phyloP scores from a whole-genome alignment of 2,888 invertebrate genomes.

The Lobophora halterata region DNA sequence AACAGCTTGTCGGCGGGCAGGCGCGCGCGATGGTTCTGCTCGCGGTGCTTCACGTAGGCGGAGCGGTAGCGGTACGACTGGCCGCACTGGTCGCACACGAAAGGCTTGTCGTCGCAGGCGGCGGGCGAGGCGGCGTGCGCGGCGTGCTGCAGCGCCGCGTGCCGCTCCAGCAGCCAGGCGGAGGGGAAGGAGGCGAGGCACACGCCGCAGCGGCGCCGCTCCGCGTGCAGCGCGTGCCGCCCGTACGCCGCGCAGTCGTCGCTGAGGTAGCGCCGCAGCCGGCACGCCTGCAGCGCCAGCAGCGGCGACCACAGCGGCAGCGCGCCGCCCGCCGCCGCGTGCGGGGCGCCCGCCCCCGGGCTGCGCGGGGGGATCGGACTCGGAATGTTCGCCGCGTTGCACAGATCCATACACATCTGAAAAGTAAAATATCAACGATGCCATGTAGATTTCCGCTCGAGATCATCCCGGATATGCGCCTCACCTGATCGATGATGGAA shows the following conservation, averaged over 20 bases:
- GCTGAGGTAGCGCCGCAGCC: slow-evolving; percentile 71
- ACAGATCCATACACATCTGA: slow-evolving; percentile 76
- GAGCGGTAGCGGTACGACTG: slow-evolving; percentile 94
- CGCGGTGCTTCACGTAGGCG: slow-evolving; percentile 87
- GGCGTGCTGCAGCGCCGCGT: slow-evolving; percentile 91
- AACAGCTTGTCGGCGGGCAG: slow-evolving; percentile 94
- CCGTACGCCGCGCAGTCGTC: slow-evolving; percentile 75
- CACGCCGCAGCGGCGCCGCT: slow-evolving; percentile 86
- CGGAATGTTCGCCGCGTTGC: slow-evolving; percentile 52
- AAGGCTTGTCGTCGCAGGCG: slow-evolving; percentile 90
- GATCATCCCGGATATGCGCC: no score
- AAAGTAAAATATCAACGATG: slow-evolving; percentile 28
- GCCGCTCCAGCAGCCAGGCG: slow-evolving; percentile 92
- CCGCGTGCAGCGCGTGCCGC: slow-evolving; percentile 59
- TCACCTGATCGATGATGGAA: slow-evolving; percentile 19
- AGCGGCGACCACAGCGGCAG: slow-evolving; percentile 73
- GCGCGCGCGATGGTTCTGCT: slow-evolving; percentile 93
- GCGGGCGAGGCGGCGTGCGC: slow-evolving; percentile 76
- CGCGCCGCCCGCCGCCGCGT: no score
- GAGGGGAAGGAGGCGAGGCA: slow-evolving; percentile 94
- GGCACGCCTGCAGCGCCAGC: slow-evolving; percentile 71
- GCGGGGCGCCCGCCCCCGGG: slow-evolving; percentile 41
- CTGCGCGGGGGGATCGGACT: slow-evolving; percentile 61
- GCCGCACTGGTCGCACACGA: slow-evolving; percentile 95
- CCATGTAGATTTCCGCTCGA: no score